Evolutionary conservation across 1,140 invertebrate genomes (phyloP), one percentile per base, ranked within the genome.

Genomic region (Prorops nasuta): DNA sequence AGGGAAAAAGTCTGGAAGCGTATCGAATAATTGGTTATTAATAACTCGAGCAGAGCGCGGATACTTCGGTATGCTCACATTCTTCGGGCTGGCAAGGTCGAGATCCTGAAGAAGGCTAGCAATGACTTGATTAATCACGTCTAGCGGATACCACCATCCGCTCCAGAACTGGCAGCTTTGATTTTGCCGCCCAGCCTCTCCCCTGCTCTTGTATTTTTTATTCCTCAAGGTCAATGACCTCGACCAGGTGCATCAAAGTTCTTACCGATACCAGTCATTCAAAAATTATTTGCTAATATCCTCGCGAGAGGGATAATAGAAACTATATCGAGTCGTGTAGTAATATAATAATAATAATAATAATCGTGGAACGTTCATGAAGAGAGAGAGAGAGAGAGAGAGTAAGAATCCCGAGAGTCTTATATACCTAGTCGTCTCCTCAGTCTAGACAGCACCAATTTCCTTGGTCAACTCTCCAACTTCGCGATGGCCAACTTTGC

Each of bases 81-180:
- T 54, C 57, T 56, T 51, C 43, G 49, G 49, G 22, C 55, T 56
- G 24, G 28, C 52, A 54, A 54, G 49, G 52, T 52, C 39, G 32
- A 51, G 51, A 56, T 63, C 58, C 60, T 60, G 63, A 60, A 58
- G 49, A 67, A 54, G 49, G 56, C 58, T 65, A 56, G 66, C 71
- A 71, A 73, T 71, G 64, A 71, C 69, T 72, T 66, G 71, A 72
- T 75, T 73, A 75, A 73, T 75, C 70, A 73, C 63, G 58, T 58
- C 68, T 66, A 58, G 50, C 49, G 55, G 56, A 50, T 53, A 62
- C 65, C 69, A 67, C 42, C 56, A 49, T 47, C 51, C 20, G 7
- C 40, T 42, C 58, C 63, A 68, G 39, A 12, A 46, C 38, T 18
- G 51, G 49, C 50, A 58, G 60, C 68, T 69, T 71, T 71, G 69